phyloP scores from a whole-genome alignment of 2,113 vertebrate species.

The Etheostoma cragini region DNA sequence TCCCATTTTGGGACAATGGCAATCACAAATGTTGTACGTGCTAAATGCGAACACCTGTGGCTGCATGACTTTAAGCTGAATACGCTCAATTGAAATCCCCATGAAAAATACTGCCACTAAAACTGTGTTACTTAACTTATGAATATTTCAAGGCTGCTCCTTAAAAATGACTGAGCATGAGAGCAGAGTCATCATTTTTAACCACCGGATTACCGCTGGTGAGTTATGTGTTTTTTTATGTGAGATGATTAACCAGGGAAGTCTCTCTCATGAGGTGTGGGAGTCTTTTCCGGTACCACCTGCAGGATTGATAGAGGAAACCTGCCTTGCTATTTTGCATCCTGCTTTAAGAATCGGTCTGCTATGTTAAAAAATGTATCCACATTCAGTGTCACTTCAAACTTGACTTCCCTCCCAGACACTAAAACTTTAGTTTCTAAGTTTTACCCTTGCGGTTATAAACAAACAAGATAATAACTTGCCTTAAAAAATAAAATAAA shows the following conservation, averaged over 20 bases:
- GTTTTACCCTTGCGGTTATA: not conserved
- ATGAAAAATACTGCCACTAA: not conserved
- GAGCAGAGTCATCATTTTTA: not conserved
- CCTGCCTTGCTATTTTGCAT: conserved; percentile 14
- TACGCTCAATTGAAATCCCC: not conserved
- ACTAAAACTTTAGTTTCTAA: not conserved
- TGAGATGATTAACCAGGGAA: not conserved
- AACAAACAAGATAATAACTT: not conserved
- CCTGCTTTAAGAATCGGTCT: conserved; percentile 17
- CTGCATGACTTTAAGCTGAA: not conserved
- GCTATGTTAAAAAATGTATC: not conserved
- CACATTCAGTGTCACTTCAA: not conserved
- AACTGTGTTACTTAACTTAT: not conserved
- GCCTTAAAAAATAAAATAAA: not conserved
- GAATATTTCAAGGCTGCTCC: not conserved
- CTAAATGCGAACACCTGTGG: not conserved
- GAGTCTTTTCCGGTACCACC: conserved; percentile 26
- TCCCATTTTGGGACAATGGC: not conserved
- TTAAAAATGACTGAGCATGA: not conserved
- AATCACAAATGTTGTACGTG: not conserved
- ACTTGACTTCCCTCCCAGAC: too few relatives aligned
- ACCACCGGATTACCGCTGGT: not conserved
- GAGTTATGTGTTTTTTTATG: not conserved
- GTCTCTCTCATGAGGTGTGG: conserved; percentile 1
- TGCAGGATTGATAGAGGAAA: conserved; percentile 36